Conservation (phyloP, 2,797 vertebrate species). For the Enteromius viviparus region DNA sequence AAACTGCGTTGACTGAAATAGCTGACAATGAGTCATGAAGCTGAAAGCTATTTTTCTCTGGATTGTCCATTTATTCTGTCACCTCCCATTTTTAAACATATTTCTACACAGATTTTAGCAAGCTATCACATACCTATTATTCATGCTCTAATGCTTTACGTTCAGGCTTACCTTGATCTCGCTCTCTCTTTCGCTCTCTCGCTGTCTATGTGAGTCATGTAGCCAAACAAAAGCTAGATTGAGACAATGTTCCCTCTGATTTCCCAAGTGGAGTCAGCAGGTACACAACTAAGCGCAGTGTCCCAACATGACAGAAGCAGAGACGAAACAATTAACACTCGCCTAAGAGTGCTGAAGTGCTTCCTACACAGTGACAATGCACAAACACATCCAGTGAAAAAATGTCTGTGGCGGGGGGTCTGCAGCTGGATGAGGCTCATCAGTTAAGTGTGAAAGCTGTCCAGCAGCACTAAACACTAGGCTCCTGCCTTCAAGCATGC, state of each 20-base stretch:
- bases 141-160: slow-evolving; percentile 21
- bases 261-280: slow-evolving; percentile 34
- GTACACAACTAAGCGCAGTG: slow-evolving; percentile 37
- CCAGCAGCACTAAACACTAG: slow-evolving; percentile 25
- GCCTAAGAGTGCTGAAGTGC: slow-evolving; percentile 27
- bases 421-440: slow-evolving; percentile 25
- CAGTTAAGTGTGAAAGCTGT: slow-evolving; percentile 38
- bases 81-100: neutral
- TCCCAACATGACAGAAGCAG: slow-evolving; percentile 32
- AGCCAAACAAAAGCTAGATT: slow-evolving; percentile 35
- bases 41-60: neutral
- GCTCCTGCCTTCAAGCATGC: slow-evolving; percentile 1
- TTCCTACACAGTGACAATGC: slow-evolving; percentile 40
- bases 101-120: neutral
- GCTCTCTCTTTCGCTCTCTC: slow-evolving; percentile 18
- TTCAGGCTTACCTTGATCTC: slow-evolving; percentile 14
- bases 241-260: slow-evolving; percentile 38
- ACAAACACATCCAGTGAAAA: slow-evolving; percentile 21
- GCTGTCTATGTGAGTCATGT: slow-evolving; percentile 17
- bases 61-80: slow-evolving; percentile 1
- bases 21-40: neutral
- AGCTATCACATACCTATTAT: neutral
- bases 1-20: neutral
- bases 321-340: slow-evolving; percentile 49
- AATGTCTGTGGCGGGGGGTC: neutral